Conservation (phyloP, 1,140 invertebrate genomes). For the Drosophila burlai region DNA sequence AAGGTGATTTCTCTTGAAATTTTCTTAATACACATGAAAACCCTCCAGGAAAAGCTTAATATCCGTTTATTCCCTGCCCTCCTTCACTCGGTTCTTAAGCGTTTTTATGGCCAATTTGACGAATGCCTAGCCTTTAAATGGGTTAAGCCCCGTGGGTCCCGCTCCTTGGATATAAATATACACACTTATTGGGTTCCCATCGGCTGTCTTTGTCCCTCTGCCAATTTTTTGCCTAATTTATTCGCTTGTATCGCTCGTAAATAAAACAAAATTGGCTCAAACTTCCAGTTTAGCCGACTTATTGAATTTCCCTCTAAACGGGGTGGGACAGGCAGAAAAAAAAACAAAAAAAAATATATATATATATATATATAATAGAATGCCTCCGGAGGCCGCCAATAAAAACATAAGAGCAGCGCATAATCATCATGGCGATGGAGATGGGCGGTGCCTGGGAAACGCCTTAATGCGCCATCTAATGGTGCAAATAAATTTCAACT, state of each 20-base stretch:
- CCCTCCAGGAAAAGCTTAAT: not conserved
- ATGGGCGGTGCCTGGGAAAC: conserved; percentile 45
- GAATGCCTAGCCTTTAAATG: conserved; percentile 72
- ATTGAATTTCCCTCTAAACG: conserved; percentile 72
- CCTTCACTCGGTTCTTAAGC: conserved; percentile 50
- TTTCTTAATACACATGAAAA: not conserved
- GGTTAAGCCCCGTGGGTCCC: conserved; percentile 55
- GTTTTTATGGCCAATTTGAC: conserved; percentile 79
- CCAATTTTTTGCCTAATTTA: conserved; percentile 72
- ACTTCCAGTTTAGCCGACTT: conserved; percentile 56
- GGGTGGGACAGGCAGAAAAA: not conserved
- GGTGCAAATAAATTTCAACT: conserved; percentile 83
- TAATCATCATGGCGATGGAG: conserved; percentile 54
- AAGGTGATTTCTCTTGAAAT: not conserved
- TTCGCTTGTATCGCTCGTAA: conserved; percentile 79
- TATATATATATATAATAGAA: not conserved
- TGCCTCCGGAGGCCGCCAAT: conserved; percentile 21
- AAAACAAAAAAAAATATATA: not conserved
- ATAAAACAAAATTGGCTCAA: conserved; percentile 75
- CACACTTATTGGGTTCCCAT: conserved; percentile 18
- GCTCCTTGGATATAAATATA: conserved; percentile 9
- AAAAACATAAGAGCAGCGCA: conserved; percentile 67
- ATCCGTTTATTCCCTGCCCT: conserved; percentile 12
- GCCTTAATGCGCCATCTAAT: conserved; percentile 80
- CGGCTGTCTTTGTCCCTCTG: conserved; percentile 37